Conservation (phyloP, 1,140 invertebrate species). For the Caenorhabditis inopinata region DNA sequence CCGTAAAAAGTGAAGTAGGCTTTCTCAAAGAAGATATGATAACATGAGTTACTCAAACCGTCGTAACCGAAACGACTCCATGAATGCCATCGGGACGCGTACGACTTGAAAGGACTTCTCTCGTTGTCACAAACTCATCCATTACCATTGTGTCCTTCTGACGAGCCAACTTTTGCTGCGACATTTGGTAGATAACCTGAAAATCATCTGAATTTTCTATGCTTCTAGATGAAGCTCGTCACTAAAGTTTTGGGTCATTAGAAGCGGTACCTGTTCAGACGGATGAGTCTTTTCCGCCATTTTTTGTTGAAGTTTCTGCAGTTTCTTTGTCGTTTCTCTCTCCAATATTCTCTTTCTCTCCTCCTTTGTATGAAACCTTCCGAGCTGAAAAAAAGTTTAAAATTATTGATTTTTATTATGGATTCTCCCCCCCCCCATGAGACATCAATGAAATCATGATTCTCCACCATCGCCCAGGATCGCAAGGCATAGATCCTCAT, state of each 20-base stretch:
- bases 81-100: constrained; percentile 18
- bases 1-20: not conserved
- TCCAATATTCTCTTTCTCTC: constrained; percentile 78
- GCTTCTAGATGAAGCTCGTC: no score
- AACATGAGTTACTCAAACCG: constrained; percentile 37
- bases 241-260: no score
- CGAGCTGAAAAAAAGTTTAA: constrained; percentile 64
- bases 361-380: constrained; percentile 79
- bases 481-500: no score
- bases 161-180: not conserved
- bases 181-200: constrained; percentile 21
- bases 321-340: constrained; percentile 73
- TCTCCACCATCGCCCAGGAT: no score
- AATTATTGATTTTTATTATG: no score
- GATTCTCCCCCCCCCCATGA: no score
- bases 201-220: no score
- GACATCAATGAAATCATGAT: no score
- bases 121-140: constrained; percentile 70
- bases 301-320: constrained; percentile 69
- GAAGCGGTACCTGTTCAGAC: not conserved
- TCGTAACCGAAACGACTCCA: constrained; percentile 51
- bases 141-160: constrained; percentile 68
- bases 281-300: constrained; percentile 68
- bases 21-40: not conserved
- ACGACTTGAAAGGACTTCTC: constrained; percentile 69